These are phyloP conservation scores for Drosophila pegasa DNA, from an alignment of 2,888 invertebrate species.

Conservation along the genomic window DNA sequence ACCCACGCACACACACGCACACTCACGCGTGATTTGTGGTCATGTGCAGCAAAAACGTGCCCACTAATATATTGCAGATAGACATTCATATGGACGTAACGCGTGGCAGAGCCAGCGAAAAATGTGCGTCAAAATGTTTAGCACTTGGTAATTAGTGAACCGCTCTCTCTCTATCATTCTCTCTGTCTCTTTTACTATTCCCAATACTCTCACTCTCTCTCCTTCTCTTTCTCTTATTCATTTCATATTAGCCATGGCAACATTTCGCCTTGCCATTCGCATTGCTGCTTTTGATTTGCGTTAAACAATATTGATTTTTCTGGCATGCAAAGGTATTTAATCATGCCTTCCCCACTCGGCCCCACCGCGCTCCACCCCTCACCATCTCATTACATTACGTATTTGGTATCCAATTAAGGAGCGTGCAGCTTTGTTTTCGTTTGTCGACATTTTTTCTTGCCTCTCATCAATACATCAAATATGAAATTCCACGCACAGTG, in stretches of 20 bases:
- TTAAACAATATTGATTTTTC: constrained; percentile 70
- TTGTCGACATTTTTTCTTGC: constrained; percentile 3
- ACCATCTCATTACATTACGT: constrained; percentile 10
- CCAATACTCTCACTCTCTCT: not conserved
- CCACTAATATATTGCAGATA: constrained; percentile 19
- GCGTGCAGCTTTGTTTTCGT: constrained; percentile 23
- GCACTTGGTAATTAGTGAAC: constrained; percentile 67
- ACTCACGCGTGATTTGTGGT: constrained; percentile 29
- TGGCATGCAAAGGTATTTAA: constrained; percentile 55
- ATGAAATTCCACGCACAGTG: constrained; percentile 52
- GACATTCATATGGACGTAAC: constrained; percentile 43
- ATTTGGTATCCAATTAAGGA: constrained; percentile 63
- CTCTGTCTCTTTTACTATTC: no score
- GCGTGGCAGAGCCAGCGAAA: constrained; percentile 19
- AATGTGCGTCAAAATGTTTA: constrained; percentile 64
- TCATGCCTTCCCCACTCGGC: constrained; percentile 25
- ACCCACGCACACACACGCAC: constrained; percentile 4
- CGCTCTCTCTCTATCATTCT: not conserved
- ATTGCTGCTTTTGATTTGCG: constrained; percentile 52
- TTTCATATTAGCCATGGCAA: constrained; percentile 45
- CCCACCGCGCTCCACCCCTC: not conserved
- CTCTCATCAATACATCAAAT: constrained; percentile 14
- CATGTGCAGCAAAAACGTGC: constrained; percentile 67
- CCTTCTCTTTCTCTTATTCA: not conserved
- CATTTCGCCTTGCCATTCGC: constrained; percentile 28